These are phyloP conservation scores for Echinometra lucunter DNA, from an alignment of 53 echinoderm and acorn worm genomes.

Conservation along the genomic window DNA sequence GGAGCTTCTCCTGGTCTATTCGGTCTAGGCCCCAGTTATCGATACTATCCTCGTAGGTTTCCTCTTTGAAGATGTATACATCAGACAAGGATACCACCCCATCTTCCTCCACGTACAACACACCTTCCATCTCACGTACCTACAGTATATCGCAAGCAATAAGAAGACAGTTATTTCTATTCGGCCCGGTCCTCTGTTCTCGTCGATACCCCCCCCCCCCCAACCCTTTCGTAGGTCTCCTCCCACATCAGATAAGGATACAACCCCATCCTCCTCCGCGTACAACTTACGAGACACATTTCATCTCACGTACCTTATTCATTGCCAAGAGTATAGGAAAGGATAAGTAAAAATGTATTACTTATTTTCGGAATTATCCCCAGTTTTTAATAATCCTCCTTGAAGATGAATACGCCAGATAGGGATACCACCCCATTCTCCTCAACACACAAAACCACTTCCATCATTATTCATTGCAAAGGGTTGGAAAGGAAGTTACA, in stretches of 20 bases:
- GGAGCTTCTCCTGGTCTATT: slow-evolving; percentile 24
- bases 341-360: too few relatives aligned
- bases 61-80: not conserved
- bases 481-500: too few relatives aligned
- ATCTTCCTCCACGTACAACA: slow-evolving; percentile 45
- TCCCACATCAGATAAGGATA: slow-evolving; percentile 3
- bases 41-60: not conserved
- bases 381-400: too few relatives aligned
- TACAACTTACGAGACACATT: slow-evolving; percentile 32
- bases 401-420: too few relatives aligned
- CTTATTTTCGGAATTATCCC: too few relatives aligned
- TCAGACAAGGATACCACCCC: slow-evolving; percentile 9
- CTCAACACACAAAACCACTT: too few relatives aligned
- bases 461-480: too few relatives aligned
- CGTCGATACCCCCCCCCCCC: too few relatives aligned
- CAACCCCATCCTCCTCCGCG: slow-evolving; percentile 50
- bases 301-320: slow-evolving; percentile 34
- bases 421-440: too few relatives aligned
- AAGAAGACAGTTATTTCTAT: too few relatives aligned
- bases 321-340: too few relatives aligned
- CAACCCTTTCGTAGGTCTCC: not conserved
- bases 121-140: slow-evolving; percentile 53
- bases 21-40: slow-evolving; percentile 51
- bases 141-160: too few relatives aligned
- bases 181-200: slow-evolving; percentile 28